A percentile compares a stretch with the other conserved stretches of the same genome.
phyloP scores from a whole-genome alignment of 2,888 invertebrate species.

The Parasteatoda lunata region DNA sequence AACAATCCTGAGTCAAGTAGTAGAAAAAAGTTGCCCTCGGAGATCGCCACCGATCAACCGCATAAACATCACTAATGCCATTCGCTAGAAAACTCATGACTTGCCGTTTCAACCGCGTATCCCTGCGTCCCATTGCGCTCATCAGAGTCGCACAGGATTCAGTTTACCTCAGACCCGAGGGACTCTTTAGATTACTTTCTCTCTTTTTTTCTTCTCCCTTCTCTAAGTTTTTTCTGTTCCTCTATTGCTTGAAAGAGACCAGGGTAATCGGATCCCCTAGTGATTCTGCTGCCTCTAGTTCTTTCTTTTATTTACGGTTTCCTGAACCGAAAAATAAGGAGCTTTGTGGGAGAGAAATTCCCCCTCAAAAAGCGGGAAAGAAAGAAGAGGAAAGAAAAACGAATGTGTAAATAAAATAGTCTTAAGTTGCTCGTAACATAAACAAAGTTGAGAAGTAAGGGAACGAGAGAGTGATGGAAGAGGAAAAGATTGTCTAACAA shows the following conservation, averaged over 20 bases:
- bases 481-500: neutral
- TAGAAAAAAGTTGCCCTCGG: neutral
- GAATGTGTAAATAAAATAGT: constrained; percentile 52
- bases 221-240: constrained; percentile 5
- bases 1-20: neutral
- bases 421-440: constrained; percentile 29
- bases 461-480: neutral
- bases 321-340: constrained; percentile 59
- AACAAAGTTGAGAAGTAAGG: constrained; percentile 24
- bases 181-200: constrained; percentile 38
- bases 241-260: constrained; percentile 1
- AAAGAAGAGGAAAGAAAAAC: constrained; percentile 13
- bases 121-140: constrained; percentile 11
- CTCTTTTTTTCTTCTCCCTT: constrained; percentile 4
- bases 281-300: constrained; percentile 22
- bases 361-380: neutral
- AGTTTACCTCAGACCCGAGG: constrained; percentile 39
- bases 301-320: constrained; percentile 55
- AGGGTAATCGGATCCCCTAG: constrained; percentile 37
- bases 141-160: constrained; percentile 21
- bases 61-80: constrained; percentile 33
- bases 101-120: constrained; percentile 14
- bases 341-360: constrained; percentile 35
- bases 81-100: constrained; percentile 12
- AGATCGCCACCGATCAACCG: constrained; percentile 14